phyloP scores from a whole-genome alignment of 2,797 vertebrate genomes.

The Iguana delicatissima region DNA sequence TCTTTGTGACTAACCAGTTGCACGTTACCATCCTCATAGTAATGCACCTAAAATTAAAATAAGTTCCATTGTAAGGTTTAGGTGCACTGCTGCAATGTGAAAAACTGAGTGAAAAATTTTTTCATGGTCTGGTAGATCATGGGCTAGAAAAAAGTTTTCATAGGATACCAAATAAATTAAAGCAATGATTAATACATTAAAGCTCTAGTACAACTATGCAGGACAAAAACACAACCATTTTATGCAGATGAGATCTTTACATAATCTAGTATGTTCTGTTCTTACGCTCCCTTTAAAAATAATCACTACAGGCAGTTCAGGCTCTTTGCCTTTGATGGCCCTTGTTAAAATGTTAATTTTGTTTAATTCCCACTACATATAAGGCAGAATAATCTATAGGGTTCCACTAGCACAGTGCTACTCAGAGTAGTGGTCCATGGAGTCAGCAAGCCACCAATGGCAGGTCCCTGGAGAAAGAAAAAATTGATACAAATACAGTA shows the following conservation, averaged over 20 bases:
- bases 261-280: not conserved
- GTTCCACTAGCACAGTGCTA: not conserved
- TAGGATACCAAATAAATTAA: constrained; percentile 27
- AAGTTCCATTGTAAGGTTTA: constrained; percentile 1
- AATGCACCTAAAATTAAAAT: constrained; percentile 88
- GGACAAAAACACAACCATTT: not conserved
- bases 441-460: no score
- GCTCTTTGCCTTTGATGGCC: not conserved
- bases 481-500: no score
- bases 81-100: constrained; percentile 38
- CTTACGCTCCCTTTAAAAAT: not conserved
- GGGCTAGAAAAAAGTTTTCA: no score
- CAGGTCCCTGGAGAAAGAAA: no score
- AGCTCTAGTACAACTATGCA: not conserved
- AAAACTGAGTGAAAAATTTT: constrained; percentile 40
- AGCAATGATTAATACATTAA: not conserved
- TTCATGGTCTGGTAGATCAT: constrained; percentile 5
- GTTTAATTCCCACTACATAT: not conserved
- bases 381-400: not conserved
- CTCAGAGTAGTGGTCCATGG: no score
- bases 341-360: not conserved
- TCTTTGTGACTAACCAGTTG: constrained; percentile 98
- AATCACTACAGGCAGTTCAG: not conserved
- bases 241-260: not conserved
- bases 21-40: constrained; percentile 97